Percentiles rank a stretch among this genome's conserved stretches.
These are phyloP conservation scores for Rattus rattus DNA, from an alignment of 2,113 vertebrate species.

Conservation along the genomic window DNA sequence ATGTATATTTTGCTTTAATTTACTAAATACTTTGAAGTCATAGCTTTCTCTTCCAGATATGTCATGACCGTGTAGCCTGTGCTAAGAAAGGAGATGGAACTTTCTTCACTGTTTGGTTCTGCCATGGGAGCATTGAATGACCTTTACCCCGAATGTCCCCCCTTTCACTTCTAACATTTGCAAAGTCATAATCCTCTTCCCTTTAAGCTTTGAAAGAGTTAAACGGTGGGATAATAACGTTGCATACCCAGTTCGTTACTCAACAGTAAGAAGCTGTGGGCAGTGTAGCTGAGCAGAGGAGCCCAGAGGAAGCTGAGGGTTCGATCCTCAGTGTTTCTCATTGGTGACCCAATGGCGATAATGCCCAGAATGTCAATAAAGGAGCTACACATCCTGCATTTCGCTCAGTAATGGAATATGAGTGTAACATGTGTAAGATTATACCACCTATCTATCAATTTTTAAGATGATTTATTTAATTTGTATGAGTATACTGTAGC, in stretches of 20 bases:
- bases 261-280: not conserved
- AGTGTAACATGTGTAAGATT: not conserved
- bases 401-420: not conserved
- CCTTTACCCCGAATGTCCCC: not conserved
- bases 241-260: not conserved
- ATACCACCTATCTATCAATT: not conserved
- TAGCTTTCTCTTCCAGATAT: conserved; percentile 14
- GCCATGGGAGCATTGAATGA: not conserved
- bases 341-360: not conserved
- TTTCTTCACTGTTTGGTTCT: not conserved
- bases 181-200: not conserved
- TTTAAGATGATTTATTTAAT: no score
- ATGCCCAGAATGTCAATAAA: not conserved
- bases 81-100: not conserved
- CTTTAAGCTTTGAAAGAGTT: not conserved
- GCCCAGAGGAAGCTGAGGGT: not conserved
- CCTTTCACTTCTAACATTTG: not conserved
- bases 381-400: not conserved
- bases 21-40: conserved; percentile 37
- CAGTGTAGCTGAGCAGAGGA: not conserved
- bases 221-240: not conserved
- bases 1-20: conserved; percentile 29
- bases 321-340: not conserved
- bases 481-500: no score
- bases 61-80: not conserved